Conservation (phyloP, 2,113 vertebrate species). For the Mesoclemmys tuberculata region DNA sequence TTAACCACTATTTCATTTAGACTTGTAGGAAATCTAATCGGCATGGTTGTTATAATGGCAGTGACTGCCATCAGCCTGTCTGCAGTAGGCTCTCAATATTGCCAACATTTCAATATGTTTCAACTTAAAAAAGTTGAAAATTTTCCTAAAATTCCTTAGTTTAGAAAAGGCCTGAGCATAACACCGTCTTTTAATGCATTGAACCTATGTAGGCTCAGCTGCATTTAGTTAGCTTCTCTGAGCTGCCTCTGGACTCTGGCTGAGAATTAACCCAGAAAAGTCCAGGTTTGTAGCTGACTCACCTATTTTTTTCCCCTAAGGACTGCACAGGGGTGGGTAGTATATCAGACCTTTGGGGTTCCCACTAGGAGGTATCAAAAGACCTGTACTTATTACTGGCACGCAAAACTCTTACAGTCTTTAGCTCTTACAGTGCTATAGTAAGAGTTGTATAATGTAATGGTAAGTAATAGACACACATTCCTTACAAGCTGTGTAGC, state of each 20-base stretch:
- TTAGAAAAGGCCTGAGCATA: neutral
- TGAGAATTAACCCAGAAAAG: conserved; percentile 21
- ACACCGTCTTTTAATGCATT: neutral
- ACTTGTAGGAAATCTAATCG: neutral
- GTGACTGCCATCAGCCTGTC: neutral
- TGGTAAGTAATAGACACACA: neutral
- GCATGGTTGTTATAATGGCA: neutral
- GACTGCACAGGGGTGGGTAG: accelerated
- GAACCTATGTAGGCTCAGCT: conserved; percentile 38
- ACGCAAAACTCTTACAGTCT: neutral
- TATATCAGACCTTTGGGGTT: neutral
- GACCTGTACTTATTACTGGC: neutral
- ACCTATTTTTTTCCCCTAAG: neutral
- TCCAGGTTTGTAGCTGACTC: neutral
- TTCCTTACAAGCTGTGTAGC: conserved; percentile 1
- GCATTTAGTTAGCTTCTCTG: conserved; percentile 20
- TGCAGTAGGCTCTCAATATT: neutral
- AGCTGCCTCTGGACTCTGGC: conserved; percentile 19
- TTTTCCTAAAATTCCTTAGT: neutral
- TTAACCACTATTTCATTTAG: neutral
- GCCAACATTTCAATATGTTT: no score
- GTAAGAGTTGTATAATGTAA: neutral
- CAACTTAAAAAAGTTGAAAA: no score
- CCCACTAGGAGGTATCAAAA: neutral
- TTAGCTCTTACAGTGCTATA: neutral